A percentile compares a stretch with the other conserved stretches of the same genome.
Conservation (phyloP, 2,888 invertebrate species). For the Caenorhabditis sp. region DNA sequence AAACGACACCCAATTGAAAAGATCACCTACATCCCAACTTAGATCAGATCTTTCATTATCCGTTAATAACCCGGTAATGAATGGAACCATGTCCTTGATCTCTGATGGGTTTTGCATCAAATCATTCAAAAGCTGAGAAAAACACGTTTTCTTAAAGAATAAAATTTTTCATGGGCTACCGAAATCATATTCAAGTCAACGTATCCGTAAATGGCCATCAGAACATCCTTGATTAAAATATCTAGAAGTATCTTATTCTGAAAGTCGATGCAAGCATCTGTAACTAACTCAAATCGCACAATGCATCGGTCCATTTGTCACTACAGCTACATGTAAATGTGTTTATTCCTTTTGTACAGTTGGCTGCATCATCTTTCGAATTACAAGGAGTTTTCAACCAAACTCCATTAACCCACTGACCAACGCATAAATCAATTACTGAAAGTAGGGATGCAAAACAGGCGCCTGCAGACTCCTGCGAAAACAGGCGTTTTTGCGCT, state of each 20-base stretch:
- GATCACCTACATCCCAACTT: slow-evolving; percentile 65
- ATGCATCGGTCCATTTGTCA: slow-evolving; percentile 53
- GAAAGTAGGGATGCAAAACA: too few relatives aligned
- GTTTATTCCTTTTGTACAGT: slow-evolving; percentile 48
- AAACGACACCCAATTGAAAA: slow-evolving; percentile 67
- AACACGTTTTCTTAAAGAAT: background rate
- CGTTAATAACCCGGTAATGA: slow-evolving; percentile 54
- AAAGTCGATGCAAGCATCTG: background rate
- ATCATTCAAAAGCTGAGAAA: slow-evolving; percentile 58
- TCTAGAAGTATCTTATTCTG: slow-evolving; percentile 28
- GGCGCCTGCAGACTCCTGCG: background rate
- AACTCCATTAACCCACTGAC: background rate
- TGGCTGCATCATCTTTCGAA: slow-evolving; percentile 34
- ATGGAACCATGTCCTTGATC: slow-evolving; percentile 68
- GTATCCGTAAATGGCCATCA: slow-evolving; percentile 58
- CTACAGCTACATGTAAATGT: slow-evolving; percentile 59
- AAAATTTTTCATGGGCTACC: slow-evolving; percentile 15
- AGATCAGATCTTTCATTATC: slow-evolving; percentile 38
- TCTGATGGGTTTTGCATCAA: slow-evolving; percentile 60
- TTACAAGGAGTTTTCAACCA: slow-evolving; percentile 47
- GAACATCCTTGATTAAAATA: slow-evolving; percentile 54
- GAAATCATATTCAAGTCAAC: slow-evolving; percentile 56
- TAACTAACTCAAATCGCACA: slow-evolving; percentile 58
- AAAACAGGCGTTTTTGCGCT: background rate
- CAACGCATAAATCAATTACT: slow-evolving; percentile 59